Conservation (phyloP, 37 sponge, comb jelly and placozoan genomes). For the Dysidea cf. avara region DNA sequence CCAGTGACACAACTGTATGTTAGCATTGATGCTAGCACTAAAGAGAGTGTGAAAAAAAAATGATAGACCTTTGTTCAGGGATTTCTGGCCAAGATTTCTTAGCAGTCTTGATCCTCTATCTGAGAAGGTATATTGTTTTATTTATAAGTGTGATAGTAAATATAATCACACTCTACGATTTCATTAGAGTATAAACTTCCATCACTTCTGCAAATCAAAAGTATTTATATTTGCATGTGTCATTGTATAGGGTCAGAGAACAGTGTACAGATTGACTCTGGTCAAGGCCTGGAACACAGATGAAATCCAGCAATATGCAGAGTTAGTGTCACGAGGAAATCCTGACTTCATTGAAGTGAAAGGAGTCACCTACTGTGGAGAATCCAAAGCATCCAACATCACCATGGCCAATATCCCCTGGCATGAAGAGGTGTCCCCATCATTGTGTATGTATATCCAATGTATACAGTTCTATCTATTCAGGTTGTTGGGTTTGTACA, state of each 20-base stretch:
- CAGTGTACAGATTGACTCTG: constrained; percentile 93
- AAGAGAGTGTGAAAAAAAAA: constrained; percentile 91
- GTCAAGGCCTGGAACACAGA: constrained; percentile 97
- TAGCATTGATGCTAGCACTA: constrained; percentile 92
- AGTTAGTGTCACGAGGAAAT: constrained; percentile 70
- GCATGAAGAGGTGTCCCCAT: constrained; percentile 97
- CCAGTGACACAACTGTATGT: constrained; percentile 97
- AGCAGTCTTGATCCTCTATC: constrained; percentile 72
- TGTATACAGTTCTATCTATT: too few relatives aligned
- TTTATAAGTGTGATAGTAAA: neutral
- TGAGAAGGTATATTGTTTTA: constrained; percentile 57
- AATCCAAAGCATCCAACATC: constrained; percentile 83
- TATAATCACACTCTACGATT: too few relatives aligned
- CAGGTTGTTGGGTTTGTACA: constrained; percentile 84
- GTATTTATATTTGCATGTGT: neutral
- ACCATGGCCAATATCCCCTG: constrained; percentile 95
- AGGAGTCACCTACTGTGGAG: constrained; percentile 96
- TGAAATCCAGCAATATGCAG: constrained; percentile 81
- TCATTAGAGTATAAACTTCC: too few relatives aligned
- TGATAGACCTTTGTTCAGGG: constrained; percentile 89
- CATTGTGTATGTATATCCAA: too few relatives aligned
- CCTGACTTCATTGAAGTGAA: constrained; percentile 97
- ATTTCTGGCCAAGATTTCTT: constrained; percentile 89
- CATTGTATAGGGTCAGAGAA: constrained; percentile 79
- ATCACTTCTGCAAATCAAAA: too few relatives aligned